Evolutionary conservation across 2,797 vertebrate genomes (phyloP), one percentile per base, ranked within the genome.

Genomic region (Enteromius viviparus): DNA sequence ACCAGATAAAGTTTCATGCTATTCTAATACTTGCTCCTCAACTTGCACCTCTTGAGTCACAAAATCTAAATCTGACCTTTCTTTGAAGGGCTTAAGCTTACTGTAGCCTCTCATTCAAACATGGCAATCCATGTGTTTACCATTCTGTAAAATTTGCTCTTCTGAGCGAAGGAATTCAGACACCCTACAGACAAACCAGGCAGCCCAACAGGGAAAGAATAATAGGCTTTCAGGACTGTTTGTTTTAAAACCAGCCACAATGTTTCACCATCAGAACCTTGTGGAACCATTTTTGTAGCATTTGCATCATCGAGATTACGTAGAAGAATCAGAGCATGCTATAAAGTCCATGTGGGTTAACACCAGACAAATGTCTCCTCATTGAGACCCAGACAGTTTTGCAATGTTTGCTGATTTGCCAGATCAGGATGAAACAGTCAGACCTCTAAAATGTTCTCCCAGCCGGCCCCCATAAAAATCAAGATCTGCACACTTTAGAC

Each of bases 71-170:
- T 76, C 70, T 69, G 23, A 84, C 12, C 42, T 81, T 47, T 9
- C 40, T 64, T 64, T 62, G 37, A 83, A 77, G 40, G 53, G 51
- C 49, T 70, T 60, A 85, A 85, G 45, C 66, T 51, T 83, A 81
- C 77, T 76, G 51, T 78, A 77, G 78, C 70, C 34, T n/a, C 64
- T 69, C 68, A 85, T 45, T 85, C 26, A 72, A 55, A 83, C 60
- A 65, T 12, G 62, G 26, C 81, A 78, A 55, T 65, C 51, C 19
- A 77, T 72, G 34, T 75, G 74, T 87, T 87, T 82, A 75, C 58
- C 65, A 80, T 58, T 42, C 34, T 42, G 76, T 87, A 81, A 84
- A 85, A 84, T 51, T 78, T 45, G 79, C 58, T 64, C 78, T 78
- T 85, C 76, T 78, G 26, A 70, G 55, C 42, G 47, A 53, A 78